A percentile compares a stretch with the other conserved stretches of the same genome.
phyloP scores from a whole-genome alignment of 2,797 vertebrate species.

The Graptemys geographica region DNA sequence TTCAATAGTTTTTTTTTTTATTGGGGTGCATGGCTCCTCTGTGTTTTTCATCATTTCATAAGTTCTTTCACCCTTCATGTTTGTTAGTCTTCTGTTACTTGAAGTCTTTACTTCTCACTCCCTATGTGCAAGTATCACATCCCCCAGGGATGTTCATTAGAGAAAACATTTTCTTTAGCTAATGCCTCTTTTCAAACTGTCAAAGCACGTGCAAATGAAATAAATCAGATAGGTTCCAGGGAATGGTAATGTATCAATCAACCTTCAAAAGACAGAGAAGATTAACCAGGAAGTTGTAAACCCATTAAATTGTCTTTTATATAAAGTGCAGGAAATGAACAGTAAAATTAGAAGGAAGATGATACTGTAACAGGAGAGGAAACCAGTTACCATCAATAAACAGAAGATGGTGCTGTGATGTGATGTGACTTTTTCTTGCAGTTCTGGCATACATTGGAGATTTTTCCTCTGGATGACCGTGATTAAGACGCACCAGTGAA shows the following conservation, averaged over 20 bases:
- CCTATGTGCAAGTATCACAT: neutral
- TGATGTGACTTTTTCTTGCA: neutral
- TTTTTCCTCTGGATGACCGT: neutral
- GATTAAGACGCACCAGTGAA: neutral
- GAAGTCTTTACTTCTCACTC: neutral
- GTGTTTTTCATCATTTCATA: neutral
- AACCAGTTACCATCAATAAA: neutral
- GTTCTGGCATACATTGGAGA: neutral
- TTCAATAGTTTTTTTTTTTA: neutral
- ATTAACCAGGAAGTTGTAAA: neutral
- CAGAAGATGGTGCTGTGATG: neutral
- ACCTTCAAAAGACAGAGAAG: neutral
- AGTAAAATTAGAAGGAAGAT: neutral
- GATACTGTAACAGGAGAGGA: neutral
- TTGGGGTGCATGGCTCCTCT: neutral
- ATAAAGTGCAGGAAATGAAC: neutral
- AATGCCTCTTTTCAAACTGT: neutral
- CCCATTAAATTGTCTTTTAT: neutral
- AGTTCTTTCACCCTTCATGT: neutral
- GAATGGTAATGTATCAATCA: too few relatives aligned
- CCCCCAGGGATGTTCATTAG: neutral
- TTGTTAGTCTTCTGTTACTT: neutral
- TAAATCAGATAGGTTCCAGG: neutral
- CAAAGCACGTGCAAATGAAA: neutral
- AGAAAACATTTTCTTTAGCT: neutral